Conservation (phyloP, 2,797 vertebrate genomes). For the Tenualosa ilisha region DNA sequence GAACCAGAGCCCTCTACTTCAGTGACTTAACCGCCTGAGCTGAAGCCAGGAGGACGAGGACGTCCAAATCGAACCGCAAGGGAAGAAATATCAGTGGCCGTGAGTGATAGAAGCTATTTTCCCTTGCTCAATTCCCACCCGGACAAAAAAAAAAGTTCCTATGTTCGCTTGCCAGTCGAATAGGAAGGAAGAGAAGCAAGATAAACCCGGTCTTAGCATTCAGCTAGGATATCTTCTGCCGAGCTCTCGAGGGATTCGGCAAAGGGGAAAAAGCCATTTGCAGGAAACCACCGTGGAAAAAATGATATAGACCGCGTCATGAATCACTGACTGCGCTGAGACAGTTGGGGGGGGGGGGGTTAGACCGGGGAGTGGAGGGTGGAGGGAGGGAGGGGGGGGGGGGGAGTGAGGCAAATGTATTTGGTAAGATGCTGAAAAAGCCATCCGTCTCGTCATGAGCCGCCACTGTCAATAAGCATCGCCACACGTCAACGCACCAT, state of each 20-base stretch:
- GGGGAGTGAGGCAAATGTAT: conserved; percentile 45
- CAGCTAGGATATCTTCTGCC: conserved; percentile 6
- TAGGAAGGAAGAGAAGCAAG: neutral
- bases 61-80: neutral
- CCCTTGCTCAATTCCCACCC: conserved; percentile 6
- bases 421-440: conserved; percentile 57
- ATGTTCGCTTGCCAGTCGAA: neutral
- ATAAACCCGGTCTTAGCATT: conserved; percentile 11
- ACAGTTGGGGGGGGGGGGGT: neutral
- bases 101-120: conserved; percentile 19
- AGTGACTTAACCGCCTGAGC: neutral
- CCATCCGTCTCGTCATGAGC: conserved; percentile 54
- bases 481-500: conserved; percentile 54
- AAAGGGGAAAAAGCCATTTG: conserved; percentile 42
- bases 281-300: conserved; percentile 40
- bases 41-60: neutral
- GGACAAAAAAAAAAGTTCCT: neutral
- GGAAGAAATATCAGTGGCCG: neutral
- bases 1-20: neutral
- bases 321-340: conserved; percentile 55
- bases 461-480: conserved; percentile 52
- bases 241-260: conserved; percentile 20
- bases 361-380: too few relatives aligned
- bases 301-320: conserved; percentile 40
- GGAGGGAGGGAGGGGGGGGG: neutral